Base-by-base conservation (phyloP, 2,888 invertebrate genomes). In the Cepaea hortensis region DNA sequence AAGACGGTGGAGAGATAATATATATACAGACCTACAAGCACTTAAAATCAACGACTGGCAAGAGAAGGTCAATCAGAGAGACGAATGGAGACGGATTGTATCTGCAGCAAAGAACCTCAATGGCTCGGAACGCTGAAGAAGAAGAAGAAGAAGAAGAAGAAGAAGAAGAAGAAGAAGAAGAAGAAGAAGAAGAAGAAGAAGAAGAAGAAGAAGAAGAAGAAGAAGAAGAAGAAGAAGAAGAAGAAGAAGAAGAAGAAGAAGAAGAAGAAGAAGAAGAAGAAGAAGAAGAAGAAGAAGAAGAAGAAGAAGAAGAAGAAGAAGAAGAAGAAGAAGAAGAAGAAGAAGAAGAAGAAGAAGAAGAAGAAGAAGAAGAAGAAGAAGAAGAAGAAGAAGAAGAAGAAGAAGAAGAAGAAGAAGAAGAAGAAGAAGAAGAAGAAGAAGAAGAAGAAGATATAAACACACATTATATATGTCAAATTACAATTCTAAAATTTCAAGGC, bases 341-440 rank as follows among this genome's bases (percentile, higher is more conserved):
- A 55, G 55, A 55, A 55, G 55, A 55, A 55, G 50, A 84, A 55
- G 48, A 48, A 73, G 55, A 84, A 48, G 72, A 62, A 77, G 65
- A 84, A 65, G 65, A 76, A 65, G 77, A 77, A 35, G 46, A 68
- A 62, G 23, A 70, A 84, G 75, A 55, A 75, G 61, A 75, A 84
- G 75, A 75, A 55, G 55, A 55, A 75, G 75, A 84, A 75, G 75
- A 75, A 84, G 84, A 73, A 73, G 84, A 75, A 50, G 75, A 65
- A 65, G 81, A 81, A 84, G 75, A 75, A 84, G 84, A 73, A 75
- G 75, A 75, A 84, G 84, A 84, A 75, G 75, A 75, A 84, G 75
- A 84, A 75, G 61, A 75, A 84, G 84, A 73, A 73, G 84, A 84
- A 70, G 82, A 79, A 55, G 55, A 79, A 72, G 72, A 70, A 72